Conservation (phyloP, 2,113 vertebrate genomes). For the Corythornis vintsioides region DNA sequence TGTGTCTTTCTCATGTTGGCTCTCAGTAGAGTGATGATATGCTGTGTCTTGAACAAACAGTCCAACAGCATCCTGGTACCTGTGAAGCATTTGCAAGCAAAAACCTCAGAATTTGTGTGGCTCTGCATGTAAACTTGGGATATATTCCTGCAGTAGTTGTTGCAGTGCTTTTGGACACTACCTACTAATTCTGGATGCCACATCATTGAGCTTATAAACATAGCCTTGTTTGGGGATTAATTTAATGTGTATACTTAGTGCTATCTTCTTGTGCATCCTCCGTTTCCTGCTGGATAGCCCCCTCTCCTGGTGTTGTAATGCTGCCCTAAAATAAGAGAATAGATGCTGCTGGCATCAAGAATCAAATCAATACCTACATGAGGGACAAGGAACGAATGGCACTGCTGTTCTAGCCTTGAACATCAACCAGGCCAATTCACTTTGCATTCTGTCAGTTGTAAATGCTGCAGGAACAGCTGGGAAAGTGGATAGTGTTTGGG, state of each 20-base stretch:
- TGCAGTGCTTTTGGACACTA: background rate
- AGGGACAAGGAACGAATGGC: background rate
- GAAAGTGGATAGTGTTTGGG: background rate
- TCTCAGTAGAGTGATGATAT: background rate
- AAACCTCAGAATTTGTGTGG: background rate
- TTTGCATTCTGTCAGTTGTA: background rate
- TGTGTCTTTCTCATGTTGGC: background rate
- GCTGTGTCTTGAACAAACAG: background rate
- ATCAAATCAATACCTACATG: background rate
- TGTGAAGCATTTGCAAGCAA: background rate
- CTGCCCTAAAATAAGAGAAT: background rate
- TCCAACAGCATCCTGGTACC: slow-evolving; percentile 30
- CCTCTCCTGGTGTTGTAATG: background rate
- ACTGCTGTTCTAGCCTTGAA: background rate
- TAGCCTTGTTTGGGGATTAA: background rate
- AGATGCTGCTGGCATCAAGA: background rate
- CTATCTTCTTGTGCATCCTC: background rate
- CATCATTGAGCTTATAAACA: background rate
- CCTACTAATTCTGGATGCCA: fast-evolving
- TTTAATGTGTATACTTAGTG: too few relatives aligned
- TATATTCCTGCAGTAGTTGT: background rate
- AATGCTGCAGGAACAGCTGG: background rate
- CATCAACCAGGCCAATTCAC: background rate
- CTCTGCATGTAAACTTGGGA: background rate
- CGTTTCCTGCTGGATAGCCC: background rate